These are phyloP conservation scores for Hirtodrosophila trivittata DNA, from an alignment of 2,888 invertebrate species.

Conservation along the genomic window DNA sequence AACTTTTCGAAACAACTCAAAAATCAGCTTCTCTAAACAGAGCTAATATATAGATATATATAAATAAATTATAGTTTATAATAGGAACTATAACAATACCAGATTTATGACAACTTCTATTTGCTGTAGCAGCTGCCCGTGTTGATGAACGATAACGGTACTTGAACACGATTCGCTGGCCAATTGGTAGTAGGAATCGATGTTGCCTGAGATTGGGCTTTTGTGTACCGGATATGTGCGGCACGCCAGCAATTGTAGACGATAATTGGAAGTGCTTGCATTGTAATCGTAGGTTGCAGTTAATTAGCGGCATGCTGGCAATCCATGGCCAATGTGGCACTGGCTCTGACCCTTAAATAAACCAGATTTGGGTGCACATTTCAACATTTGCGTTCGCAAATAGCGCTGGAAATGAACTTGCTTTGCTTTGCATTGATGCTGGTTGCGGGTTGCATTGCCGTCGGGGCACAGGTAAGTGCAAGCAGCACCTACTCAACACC, in stretches of 20 bases:
- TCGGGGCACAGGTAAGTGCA: constrained; percentile 47
- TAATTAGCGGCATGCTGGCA: constrained; percentile 49
- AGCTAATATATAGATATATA: too few species aligned
- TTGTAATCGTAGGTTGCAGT: constrained; percentile 10
- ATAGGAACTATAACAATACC: too few species aligned
- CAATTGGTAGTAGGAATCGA: too few species aligned
- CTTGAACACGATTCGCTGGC: too few species aligned
- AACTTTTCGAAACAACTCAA: too few species aligned
- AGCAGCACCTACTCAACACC: too few species aligned
- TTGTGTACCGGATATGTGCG: constrained; percentile 30
- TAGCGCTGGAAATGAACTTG: constrained; percentile 36
- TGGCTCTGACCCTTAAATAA: constrained; percentile 39
- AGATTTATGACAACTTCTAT: too few species aligned
- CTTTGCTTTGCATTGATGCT: constrained; percentile 20
- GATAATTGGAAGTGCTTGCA: constrained; percentile 14
- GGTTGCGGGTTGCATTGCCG: constrained; percentile 17
- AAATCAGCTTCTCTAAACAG: too few species aligned
- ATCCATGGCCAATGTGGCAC: constrained; percentile 8
- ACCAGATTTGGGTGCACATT: not conserved
- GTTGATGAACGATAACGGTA: too few species aligned
- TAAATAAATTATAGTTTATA: too few species aligned
- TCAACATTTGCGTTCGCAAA: not conserved
- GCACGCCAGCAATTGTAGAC: constrained; percentile 18
- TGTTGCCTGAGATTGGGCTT: constrained; percentile 42
- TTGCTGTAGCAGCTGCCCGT: too few species aligned